Percentiles rank a stretch among this genome's conserved stretches.
These are phyloP conservation scores for Caloenas nicobarica DNA, from an alignment of 2,113 vertebrate genomes.

Conservation along the genomic window DNA sequence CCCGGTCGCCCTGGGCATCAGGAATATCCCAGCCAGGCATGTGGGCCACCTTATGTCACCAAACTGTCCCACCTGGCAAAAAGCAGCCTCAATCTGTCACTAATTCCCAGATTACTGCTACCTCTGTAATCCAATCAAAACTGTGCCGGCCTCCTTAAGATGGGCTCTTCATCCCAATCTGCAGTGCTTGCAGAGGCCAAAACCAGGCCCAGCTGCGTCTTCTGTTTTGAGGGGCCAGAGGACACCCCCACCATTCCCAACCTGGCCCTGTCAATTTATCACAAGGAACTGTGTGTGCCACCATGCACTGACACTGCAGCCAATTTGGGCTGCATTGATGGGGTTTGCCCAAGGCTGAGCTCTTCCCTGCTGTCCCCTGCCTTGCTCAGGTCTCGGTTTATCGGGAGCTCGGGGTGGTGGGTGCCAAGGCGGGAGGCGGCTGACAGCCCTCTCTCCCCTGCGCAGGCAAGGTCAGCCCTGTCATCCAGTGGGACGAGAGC, in stretches of 20 bases:
- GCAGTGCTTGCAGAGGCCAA: background rate
- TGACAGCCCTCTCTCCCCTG: background rate
- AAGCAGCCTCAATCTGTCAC: background rate
- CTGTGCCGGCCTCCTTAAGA: background rate
- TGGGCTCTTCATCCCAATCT: background rate
- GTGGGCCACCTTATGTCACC: background rate
- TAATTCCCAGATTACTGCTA: background rate
- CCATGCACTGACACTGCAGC: background rate
- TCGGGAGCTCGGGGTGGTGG: background rate
- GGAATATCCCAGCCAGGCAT: accelerated
- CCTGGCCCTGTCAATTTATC: accelerated
- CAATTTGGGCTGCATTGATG: background rate
- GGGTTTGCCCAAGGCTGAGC: accelerated
- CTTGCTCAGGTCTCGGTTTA: background rate
- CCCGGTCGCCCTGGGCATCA: accelerated
- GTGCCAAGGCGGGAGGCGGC: background rate
- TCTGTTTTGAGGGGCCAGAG: background rate
- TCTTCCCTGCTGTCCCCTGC: background rate
- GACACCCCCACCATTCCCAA: background rate
- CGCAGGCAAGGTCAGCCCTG: constrained; percentile 82
- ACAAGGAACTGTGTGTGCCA: accelerated
- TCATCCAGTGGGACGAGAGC: constrained; percentile 82
- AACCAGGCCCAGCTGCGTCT: background rate
- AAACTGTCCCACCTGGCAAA: background rate
- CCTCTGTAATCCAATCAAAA: constrained; percentile 34